Conservation (phyloP, 2,888 invertebrate species). For the Leptopilina syphax region DNA sequence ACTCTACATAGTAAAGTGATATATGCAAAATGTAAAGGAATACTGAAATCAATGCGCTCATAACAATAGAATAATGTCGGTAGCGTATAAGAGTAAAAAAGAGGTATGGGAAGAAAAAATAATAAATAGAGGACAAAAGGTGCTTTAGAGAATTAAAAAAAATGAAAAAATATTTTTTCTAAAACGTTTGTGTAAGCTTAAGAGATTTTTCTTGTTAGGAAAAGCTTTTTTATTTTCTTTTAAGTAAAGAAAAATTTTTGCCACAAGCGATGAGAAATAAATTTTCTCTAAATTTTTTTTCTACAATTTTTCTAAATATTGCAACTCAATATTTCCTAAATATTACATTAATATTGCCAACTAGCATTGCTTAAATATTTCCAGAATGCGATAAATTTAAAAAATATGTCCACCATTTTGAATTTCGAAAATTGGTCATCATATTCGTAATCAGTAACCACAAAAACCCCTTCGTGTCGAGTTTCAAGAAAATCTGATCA, state of each 20-base stretch:
- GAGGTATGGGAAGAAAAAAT: neutral
- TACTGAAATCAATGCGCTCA: slow-evolving; percentile 10
- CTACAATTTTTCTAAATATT: too few species aligned
- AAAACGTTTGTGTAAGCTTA: neutral
- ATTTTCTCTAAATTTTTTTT: too few species aligned
- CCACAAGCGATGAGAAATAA: too few species aligned
- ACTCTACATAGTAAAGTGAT: neutral
- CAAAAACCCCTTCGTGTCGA: too few species aligned
- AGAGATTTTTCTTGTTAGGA: neutral
- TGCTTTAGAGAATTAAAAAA: neutral
- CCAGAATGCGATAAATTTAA: too few species aligned
- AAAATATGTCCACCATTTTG: too few species aligned
- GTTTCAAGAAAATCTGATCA: too few species aligned
- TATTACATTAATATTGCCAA: too few species aligned
- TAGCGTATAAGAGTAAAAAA: neutral
- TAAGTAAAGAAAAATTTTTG: neutral
- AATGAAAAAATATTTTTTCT: neutral
- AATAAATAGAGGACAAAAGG: neutral
- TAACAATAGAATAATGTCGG: slow-evolving; percentile 26
- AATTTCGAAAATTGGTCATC: too few species aligned
- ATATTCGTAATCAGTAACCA: too few species aligned
- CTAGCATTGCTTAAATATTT: too few species aligned
- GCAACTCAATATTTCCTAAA: too few species aligned
- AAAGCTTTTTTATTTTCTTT: neutral
- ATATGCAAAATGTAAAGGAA: slow-evolving; percentile 25